Evolutionary conservation across 53 echinoderm and acorn worm genomes (phyloP).

Genomic region (Echinarachnius parma): DNA sequence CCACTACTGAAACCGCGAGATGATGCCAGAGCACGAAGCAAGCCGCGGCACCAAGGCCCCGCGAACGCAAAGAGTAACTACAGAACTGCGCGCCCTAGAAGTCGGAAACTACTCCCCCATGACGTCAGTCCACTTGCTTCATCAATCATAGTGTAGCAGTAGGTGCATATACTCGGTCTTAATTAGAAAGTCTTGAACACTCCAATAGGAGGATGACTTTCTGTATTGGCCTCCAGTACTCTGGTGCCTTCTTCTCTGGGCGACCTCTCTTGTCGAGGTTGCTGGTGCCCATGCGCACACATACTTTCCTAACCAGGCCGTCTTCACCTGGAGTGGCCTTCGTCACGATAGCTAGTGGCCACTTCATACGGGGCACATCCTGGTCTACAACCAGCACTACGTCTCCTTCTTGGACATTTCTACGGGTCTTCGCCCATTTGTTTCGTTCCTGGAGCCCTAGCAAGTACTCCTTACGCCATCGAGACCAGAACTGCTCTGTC

Average conservation of each 20-base stretch:
- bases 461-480: conserved; percentile 59
- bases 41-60: too few species aligned
- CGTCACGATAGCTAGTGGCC: conserved; percentile 48
- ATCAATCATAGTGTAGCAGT: too few species aligned
- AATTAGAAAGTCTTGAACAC: too few species aligned
- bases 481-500: conserved; percentile 44
- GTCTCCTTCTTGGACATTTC: conserved; percentile 42
- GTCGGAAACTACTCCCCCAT: too few species aligned
- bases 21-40: too few species aligned
- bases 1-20: too few species aligned
- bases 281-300: conserved; percentile 1
- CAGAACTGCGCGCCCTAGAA: too few species aligned
- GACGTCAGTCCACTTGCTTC: too few species aligned
- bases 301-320: conserved; percentile 36
- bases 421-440: conserved; percentile 27
- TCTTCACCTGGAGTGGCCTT: conserved; percentile 10
- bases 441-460: conserved; percentile 20
- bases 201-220: conserved; percentile 20
- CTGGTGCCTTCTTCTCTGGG: conserved; percentile 5
- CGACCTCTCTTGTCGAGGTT: conserved; percentile 11
- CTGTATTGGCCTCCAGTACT: conserved; percentile 7
- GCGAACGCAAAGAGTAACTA: too few species aligned
- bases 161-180: too few species aligned
- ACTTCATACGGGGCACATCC: conserved; percentile 38
- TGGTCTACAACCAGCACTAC: conserved; percentile 35